These are phyloP conservation scores for Ectropis grisescens DNA, from an alignment of 1,140 invertebrate genomes.

Conservation along the genomic window DNA sequence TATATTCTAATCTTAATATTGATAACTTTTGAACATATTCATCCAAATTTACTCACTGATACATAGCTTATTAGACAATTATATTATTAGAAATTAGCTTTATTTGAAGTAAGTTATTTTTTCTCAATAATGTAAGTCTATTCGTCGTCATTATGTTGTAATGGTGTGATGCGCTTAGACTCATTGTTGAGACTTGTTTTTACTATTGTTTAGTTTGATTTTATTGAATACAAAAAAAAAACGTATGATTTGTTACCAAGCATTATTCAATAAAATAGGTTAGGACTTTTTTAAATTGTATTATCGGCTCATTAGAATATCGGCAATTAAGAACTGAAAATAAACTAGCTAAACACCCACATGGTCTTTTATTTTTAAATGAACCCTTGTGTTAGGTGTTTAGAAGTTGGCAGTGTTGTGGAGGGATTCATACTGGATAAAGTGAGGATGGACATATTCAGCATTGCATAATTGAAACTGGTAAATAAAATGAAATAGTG, in stretches of 20 bases:
- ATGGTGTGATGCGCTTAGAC: constrained; percentile 1
- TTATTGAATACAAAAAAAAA: constrained; percentile 64
- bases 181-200: constrained; percentile 50
- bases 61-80: constrained; percentile 46
- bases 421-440: too few species aligned
- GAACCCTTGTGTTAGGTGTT: too few species aligned
- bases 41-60: constrained; percentile 41
- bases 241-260: constrained; percentile 66
- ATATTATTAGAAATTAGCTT: constrained; percentile 57
- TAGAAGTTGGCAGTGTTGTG: too few species aligned
- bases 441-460: too few species aligned
- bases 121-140: constrained; percentile 37
- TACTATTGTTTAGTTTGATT: constrained; percentile 51
- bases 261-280: constrained; percentile 67
- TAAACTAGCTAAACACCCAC: constrained; percentile 61
- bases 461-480: too few species aligned
- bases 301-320: constrained; percentile 64
- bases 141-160: background rate
- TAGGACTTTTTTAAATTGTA: constrained; percentile 63
- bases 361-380: background rate
- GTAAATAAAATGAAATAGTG: too few species aligned
- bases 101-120: constrained; percentile 63
- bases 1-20: too few species aligned
- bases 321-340: constrained; percentile 65
- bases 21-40: constrained; percentile 16